A percentile compares a stretch with the other conserved stretches of the same genome.
Conservation (phyloP, 1,140 invertebrate genomes). For the Caenorhabditis elegans region DNA sequence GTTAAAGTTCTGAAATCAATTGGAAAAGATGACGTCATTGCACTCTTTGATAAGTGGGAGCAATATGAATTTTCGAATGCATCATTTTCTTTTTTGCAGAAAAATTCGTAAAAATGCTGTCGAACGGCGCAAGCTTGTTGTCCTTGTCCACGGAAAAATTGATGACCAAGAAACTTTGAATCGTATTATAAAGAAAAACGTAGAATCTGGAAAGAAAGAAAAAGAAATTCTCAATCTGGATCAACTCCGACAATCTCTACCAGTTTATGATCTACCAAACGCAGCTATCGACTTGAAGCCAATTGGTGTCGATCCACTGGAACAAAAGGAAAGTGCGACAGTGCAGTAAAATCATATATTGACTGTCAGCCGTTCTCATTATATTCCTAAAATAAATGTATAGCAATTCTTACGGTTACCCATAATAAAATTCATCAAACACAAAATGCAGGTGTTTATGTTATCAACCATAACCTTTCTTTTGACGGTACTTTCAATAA, state of each 20-base stretch:
- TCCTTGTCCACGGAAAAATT: slow-evolving; percentile 26
- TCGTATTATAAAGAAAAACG: not conserved
- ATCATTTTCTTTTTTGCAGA: not conserved
- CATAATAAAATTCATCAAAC: no score
- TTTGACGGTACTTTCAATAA: no score
- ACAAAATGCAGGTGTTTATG: no score
- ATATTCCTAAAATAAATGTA: no score
- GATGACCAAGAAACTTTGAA: not conserved
- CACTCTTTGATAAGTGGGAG: slow-evolving; percentile 74
- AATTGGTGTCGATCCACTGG: not conserved
- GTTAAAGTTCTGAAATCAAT: slow-evolving; percentile 79
- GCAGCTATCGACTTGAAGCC: not conserved
- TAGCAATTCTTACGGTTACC: no score
- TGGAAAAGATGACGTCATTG: slow-evolving; percentile 78
- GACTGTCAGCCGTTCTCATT: no score
- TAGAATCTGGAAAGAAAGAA: not conserved
- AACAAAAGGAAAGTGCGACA: not conserved
- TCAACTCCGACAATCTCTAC: slow-evolving; percentile 3
- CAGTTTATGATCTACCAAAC: not conserved
- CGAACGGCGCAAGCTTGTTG: not conserved
- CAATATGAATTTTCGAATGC: no score
- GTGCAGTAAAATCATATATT: no score
- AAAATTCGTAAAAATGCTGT: not conserved
- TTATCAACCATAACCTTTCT: no score
- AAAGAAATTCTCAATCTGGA: not conserved